Evolutionary conservation across 2,113 vertebrate species (phyloP).

Genomic region (Prinia subflava): DNA sequence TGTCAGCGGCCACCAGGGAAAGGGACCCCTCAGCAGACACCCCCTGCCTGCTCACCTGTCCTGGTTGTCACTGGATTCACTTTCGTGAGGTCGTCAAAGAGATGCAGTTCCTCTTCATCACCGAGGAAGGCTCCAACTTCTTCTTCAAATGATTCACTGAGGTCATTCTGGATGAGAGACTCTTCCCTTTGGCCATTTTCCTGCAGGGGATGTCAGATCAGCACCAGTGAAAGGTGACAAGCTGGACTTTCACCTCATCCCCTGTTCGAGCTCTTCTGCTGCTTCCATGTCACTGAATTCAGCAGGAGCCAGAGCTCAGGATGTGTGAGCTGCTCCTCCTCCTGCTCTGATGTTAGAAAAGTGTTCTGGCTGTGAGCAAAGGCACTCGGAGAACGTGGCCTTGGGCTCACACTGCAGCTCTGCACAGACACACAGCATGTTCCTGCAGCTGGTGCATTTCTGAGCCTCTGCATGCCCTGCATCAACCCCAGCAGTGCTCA

Average conservation of each 20-base stretch:
- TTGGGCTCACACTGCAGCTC: background rate
- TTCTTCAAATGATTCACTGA: constrained; percentile 74
- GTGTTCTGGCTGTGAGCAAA: background rate
- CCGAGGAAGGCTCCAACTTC: constrained; percentile 83
- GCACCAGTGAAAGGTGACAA: background rate
- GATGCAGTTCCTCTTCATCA: constrained; percentile 81
- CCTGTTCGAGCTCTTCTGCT: background rate
- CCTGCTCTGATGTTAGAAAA: background rate
- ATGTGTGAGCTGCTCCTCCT: background rate
- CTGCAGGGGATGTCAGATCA: constrained; percentile 57
- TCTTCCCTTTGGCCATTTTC: constrained; percentile 60
- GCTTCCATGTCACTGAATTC: background rate
- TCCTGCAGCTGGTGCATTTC: background rate
- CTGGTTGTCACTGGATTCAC: constrained; percentile 91
- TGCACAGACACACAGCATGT: background rate
- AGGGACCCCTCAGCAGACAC: background rate
- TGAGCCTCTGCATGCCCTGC: background rate
- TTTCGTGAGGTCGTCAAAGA: constrained; percentile 92
- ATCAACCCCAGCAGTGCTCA: background rate
- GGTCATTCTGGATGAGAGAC: background rate
- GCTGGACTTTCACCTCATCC: background rate
- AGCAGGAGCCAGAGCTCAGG: background rate
- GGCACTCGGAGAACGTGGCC: background rate
- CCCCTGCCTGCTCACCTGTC: constrained; percentile 76
- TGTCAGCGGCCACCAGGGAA: background rate